A percentile compares a stretch with the other conserved stretches of the same genome.
Conservation (phyloP, 1,140 invertebrate genomes). For the Akabosia matsudoensis region DNA sequence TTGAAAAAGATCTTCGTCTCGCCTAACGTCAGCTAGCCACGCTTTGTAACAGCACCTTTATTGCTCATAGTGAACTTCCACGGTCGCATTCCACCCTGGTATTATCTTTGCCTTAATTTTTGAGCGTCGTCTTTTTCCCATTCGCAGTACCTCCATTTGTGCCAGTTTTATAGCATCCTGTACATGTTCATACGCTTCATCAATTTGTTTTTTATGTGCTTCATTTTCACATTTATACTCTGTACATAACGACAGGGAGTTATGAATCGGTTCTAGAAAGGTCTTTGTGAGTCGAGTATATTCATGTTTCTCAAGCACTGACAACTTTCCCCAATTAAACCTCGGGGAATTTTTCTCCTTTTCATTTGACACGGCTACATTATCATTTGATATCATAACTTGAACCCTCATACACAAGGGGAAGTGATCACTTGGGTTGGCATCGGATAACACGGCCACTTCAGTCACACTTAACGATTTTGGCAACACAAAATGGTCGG, state of each 20-base stretch:
- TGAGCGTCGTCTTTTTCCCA: neutral
- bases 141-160: neutral
- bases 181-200: no score
- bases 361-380: neutral
- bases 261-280: no score
- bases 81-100: neutral
- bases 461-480: neutral
- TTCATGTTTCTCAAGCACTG: no score
- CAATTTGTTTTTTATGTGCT: no score
- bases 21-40: neutral
- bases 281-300: no score
- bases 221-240: no score
- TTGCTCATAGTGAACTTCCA: neutral
- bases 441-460: neutral
- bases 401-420: neutral
- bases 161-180: neutral
- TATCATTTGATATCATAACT: neutral
- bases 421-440: slow-evolving; percentile 1
- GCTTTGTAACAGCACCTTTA: neutral
- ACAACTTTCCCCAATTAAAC: no score
- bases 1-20: neutral
- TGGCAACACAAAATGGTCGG: neutral
- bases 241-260: no score
- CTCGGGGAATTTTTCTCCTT: neutral
- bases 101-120: neutral